Conservation (phyloP, 2,113 vertebrate genomes). For the Fregata magnificens region DNA sequence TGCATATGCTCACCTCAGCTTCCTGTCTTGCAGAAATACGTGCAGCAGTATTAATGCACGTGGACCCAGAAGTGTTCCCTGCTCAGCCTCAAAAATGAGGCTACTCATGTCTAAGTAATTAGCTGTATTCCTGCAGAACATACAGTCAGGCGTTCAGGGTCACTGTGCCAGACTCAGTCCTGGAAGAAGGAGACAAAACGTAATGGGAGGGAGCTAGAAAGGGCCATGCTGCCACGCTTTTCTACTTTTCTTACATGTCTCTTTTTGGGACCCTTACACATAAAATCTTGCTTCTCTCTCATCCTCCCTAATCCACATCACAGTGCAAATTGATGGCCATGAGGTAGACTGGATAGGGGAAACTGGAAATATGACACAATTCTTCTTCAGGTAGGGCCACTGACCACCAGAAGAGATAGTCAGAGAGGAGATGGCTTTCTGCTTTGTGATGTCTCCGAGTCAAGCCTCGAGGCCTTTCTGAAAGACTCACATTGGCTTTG, state of each 20-base stretch:
- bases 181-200: background rate
- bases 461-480: background rate
- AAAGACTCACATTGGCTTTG: background rate
- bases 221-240: background rate
- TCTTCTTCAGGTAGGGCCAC: background rate
- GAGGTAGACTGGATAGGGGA: background rate
- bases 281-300: background rate
- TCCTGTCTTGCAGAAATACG: slow-evolving; percentile 11
- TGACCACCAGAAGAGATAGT: background rate
- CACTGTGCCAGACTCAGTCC: background rate
- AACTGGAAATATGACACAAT: background rate
- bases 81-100: slow-evolving; percentile 30
- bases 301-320: background rate
- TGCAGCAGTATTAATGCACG: background rate
- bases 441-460: background rate
- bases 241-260: background rate
- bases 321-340: background rate
- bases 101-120: slow-evolving; percentile 10
- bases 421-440: background rate
- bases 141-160: background rate
- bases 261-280: background rate
- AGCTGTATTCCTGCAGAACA: slow-evolving; percentile 12
- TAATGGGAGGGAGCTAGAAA: background rate
- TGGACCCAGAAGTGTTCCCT: slow-evolving; percentile 12
- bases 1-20: background rate